These are phyloP conservation scores for Puffinus mauretanicus DNA, from an alignment of 2,113 vertebrate genomes.

Conservation along the genomic window DNA sequence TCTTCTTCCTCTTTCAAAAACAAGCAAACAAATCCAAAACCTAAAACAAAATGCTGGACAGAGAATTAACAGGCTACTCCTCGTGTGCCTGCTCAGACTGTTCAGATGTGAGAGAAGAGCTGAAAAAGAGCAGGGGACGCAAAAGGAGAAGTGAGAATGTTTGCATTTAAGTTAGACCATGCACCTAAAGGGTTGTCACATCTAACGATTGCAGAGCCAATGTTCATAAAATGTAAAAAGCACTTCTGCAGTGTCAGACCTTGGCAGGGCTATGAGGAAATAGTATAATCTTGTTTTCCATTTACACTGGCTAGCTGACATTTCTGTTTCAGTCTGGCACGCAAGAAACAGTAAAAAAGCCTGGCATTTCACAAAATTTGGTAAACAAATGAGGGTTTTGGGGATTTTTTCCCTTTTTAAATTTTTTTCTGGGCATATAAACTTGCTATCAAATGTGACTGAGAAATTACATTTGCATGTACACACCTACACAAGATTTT, in stretches of 20 bases:
- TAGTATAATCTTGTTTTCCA: not conserved
- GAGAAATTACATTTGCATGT: not conserved
- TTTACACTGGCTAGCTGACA: conserved; percentile 15
- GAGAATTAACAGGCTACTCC: not conserved
- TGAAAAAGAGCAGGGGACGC: not conserved
- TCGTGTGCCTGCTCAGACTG: not conserved
- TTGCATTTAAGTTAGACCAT: not conserved
- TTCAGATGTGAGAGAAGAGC: not conserved
- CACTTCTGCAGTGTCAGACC: not conserved
- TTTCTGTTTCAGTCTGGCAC: not conserved
- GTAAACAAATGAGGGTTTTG: not conserved
- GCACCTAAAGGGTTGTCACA: not conserved
- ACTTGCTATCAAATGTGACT: not conserved
- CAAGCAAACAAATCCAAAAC: not conserved
- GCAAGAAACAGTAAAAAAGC: not conserved
- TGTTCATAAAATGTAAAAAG: not conserved
- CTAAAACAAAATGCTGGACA: not conserved
- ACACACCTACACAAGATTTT: not conserved
- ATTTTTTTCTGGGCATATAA: not conserved
- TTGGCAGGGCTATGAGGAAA: not conserved
- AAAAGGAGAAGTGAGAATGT: not conserved
- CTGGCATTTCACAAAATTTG: conserved; percentile 3
- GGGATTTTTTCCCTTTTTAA: not conserved
- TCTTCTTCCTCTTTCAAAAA: not conserved
- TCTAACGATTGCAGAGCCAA: not conserved